Evolutionary conservation across 2,888 invertebrate species (phyloP).

Genomic region (Byasa hedistus): DNA sequence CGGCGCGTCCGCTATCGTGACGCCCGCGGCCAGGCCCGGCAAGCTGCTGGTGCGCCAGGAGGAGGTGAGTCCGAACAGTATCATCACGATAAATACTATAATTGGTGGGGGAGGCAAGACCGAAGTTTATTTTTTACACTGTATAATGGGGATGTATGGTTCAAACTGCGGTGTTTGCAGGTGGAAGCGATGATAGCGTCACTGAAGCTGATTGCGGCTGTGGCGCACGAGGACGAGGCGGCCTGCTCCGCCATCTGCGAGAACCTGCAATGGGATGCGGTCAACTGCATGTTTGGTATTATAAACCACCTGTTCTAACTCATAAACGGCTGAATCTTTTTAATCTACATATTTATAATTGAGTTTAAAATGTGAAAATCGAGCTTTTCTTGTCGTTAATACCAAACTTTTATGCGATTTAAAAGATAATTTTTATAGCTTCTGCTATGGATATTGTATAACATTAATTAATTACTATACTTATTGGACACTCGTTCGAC

Average conservation of each 20-base stretch:
- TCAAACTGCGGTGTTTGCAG: conserved; percentile 36
- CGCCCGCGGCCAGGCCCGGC: conserved; percentile 60
- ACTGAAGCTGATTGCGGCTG: conserved; percentile 86
- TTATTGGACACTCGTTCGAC: too few relatives aligned
- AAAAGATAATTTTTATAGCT: too few relatives aligned
- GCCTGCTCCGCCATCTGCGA: conserved; percentile 91
- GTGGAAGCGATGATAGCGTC: conserved; percentile 93
- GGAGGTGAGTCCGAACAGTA: conserved; percentile 47
- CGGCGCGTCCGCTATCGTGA: conserved; percentile 60
- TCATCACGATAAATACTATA: background rate
- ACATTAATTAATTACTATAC: too few relatives aligned
- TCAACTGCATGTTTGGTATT: conserved; percentile 86
- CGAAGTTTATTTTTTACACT: too few relatives aligned
- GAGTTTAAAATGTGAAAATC: too few relatives aligned
- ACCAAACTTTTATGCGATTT: too few relatives aligned
- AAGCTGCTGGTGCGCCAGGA: conserved; percentile 66
- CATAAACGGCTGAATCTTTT: too few relatives aligned
- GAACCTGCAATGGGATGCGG: conserved; percentile 92
- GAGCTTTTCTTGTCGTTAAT: too few relatives aligned
- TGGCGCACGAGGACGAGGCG: conserved; percentile 89
- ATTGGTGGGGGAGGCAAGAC: too few relatives aligned
- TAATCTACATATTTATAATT: too few relatives aligned
- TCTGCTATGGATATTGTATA: too few relatives aligned
- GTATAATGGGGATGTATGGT: too few relatives aligned
- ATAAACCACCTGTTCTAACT: conserved; percentile 26